Base-by-base conservation (phyloP, 2,888 invertebrate species). In the Andricus quercusramuli region DNA sequence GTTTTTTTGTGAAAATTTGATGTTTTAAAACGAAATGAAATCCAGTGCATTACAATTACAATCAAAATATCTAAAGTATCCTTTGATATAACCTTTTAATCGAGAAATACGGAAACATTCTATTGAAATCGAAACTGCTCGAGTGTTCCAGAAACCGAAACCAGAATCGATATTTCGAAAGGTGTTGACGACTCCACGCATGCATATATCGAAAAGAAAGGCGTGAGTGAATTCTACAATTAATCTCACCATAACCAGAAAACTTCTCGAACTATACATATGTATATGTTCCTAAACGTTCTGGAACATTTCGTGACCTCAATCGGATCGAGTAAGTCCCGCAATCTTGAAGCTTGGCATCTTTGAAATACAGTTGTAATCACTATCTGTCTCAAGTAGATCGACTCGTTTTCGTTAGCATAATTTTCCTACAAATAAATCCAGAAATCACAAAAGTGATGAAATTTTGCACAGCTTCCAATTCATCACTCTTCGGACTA, bases 331-430 rank as follows among this genome's bases (percentile, higher is more conserved):
- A 70, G 47, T 51, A 51, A 51, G 51, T 74, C 74, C 56, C 56
- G 74, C 51, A 74, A 74, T 56, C 29, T n/a, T 25, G 22, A 25
- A 70, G 68, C 44, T 44, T 47, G 47, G 44, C 17, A 47, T 51
- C 68, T 70, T 74, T 56, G 74, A 74, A 51, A 74, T 74, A 56
- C 51, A 74, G 70, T 51, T 51, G 74, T 74, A 74, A 74, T 56
- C 51, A 51, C 44, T 74, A 29, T 74, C 17, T 25, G 17, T 20
- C n/a, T 56, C 51, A 9, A 20, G 22, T 20, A 8, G 51, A 74
- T 74, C 74, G 32, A n/a, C 51, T 74, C 56, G 74, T 74, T 74
- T 74, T 32, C 32, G 32, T 74, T 51, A 56, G 51, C 51, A 56
- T 51, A 4, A 17, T 51, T 74, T 74, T 74, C 56, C 17, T 32